Evolutionary conservation across 2,888 invertebrate species (phyloP).

Genomic region (Acrocyrtus sp.): DNA sequence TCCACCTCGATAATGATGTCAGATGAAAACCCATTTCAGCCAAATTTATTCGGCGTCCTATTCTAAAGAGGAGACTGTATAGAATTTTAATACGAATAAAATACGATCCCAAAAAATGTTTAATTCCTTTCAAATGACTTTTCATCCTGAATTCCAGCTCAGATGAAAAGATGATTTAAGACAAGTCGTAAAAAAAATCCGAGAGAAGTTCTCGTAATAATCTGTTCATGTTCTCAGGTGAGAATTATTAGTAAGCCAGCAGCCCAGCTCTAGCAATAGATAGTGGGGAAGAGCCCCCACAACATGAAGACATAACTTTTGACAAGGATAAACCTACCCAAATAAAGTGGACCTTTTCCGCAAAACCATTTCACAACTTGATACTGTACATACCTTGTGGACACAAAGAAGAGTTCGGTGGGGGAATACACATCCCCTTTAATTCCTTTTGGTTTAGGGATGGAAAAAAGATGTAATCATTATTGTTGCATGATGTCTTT

Average conservation of each 20-base stretch:
- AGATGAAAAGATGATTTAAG: background rate
- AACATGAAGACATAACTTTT: conserved; percentile 41
- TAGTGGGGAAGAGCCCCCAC: too few relatives aligned
- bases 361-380: conserved; percentile 15
- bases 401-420: too few relatives aligned
- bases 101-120: background rate
- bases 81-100: conserved; percentile 8
- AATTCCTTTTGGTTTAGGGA: background rate
- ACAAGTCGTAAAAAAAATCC: background rate
- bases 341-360: too few relatives aligned
- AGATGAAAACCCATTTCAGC: conserved; percentile 8
- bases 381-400: too few relatives aligned
- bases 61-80: background rate
- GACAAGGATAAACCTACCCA: conserved; percentile 50
- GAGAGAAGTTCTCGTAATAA: background rate
- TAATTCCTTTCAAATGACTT: background rate
- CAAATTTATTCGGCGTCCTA: background rate
- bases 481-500: conserved; percentile 16
- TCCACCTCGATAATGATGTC: conserved; percentile 33
- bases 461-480: background rate
- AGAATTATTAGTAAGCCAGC: too few relatives aligned
- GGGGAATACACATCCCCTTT: background rate
- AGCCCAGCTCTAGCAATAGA: too few relatives aligned
- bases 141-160: background rate
- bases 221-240: background rate